Base-by-base conservation (phyloP, 2,113 vertebrate genomes). In the Sitta europaea region DNA sequence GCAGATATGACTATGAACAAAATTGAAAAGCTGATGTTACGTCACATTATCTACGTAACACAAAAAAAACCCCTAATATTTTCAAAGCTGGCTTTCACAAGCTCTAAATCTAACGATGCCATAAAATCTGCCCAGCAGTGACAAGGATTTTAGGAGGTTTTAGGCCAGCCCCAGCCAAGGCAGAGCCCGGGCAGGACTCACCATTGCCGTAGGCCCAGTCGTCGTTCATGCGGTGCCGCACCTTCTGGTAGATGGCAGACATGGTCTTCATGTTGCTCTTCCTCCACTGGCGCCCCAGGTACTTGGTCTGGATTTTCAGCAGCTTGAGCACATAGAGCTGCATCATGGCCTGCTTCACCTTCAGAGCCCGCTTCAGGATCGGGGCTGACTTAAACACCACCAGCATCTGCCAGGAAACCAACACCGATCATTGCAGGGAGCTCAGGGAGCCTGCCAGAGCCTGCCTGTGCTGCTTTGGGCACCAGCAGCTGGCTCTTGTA, bases 321-420 rank as follows among this genome's bases (percentile, higher is more conserved):
- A 99, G 98, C 73, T 98, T 99, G 75, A 99, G 98, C 9, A 99
- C 98, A 4, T 99, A 99, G 25, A 99, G 98, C 92, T 99, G 99
- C 98, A 99, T 98, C 99, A 99, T 99, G 95, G 99, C 99, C 97
- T 99, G 99, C 92, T 99, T 99, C 88, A 99, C 99, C 96, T 99
- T 99, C 88, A 99, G 98, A 4, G 99, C 99, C 14, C 99, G 98
- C 95, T 99, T 99, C 93, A 99, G 97, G 94, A 99, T 99, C 0
- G 99, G 99, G 19, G 99, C 99, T 0, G 99, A 99, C 85, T 99
- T 99, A 77, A 99, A 99, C 65, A 99, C 99, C n/a, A 99, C 99
- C 96, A 99, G 96, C 99, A 99, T 99, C 99, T 99, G 94, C 6
- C 47, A 28, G 57, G 33, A 4, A 16, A 42, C 16, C 42, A 42